Evolutionary conservation across 1,140 invertebrate genomes (phyloP), one percentile per base, ranked within the genome.

Genomic region (Homalodisca vitripennis): DNA sequence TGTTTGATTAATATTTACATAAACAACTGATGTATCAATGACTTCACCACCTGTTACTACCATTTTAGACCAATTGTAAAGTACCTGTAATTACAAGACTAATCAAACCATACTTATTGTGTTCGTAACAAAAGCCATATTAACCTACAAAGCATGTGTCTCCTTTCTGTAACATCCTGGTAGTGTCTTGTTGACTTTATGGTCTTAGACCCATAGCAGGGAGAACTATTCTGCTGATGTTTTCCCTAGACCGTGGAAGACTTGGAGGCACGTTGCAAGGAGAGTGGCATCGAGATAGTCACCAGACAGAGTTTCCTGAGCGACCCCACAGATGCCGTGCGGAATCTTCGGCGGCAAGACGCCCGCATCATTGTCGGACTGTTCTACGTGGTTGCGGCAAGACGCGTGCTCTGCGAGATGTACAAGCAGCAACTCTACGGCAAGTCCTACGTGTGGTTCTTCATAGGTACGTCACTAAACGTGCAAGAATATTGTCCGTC

Each of bases 371-470:
- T 99, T 70, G 94, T 99, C 14, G 98, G 98, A 1, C 84, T 99
- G 14, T 99, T 99, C 83, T 99, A 99, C 81, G 96, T 97, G 14
- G 95, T 97, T 0, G 96, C 96, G 30, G 98, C 98, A 0, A 84
- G 97, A 41, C 84, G 93, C 68, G 98, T 99, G 0, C 87, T 99
- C 1, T 99, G 98, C 80, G 97, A 99, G 83, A 89, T 98, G 74
- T 99, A 96, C 80, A 95, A 95, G 75, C 92, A 98, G 72, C 90
- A 91, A 57, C 82, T 99, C 0, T 99, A 95, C 78, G 98, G 97
- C 1, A 93, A 94, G 75, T 93, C 93, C 41, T 96, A 98, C 82
- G 97, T 99, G 0, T 99, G 98, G 98, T 98, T 99, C 79, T 97
- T 99, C 80, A 99, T 99, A 76, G 98, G 95, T 91, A 79, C 86